Evolutionary conservation across 1,140 invertebrate genomes (phyloP).

Genomic region (Penaeus japonicus): DNA sequence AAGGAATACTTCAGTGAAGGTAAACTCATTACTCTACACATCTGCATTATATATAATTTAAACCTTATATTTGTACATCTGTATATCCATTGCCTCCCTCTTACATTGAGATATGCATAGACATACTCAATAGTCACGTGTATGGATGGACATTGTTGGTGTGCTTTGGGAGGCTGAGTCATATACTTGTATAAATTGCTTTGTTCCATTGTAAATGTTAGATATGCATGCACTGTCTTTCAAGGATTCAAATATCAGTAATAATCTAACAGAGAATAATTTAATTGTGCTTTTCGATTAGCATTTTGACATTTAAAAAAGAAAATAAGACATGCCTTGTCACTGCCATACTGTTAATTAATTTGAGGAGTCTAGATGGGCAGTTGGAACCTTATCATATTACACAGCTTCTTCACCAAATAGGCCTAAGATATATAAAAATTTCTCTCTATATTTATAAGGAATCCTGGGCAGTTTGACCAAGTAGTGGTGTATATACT

Average conservation of each 20-base stretch:
- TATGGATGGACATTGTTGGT: no score
- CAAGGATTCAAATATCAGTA: constrained; percentile 22
- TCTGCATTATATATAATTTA: no score
- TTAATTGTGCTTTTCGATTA: constrained; percentile 17
- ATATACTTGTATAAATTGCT: constrained; percentile 23
- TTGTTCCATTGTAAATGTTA: constrained; percentile 36
- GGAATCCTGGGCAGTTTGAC: constrained; percentile 51
- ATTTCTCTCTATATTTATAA: constrained; percentile 46
- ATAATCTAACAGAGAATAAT: background rate
- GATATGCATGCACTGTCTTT: constrained; percentile 35
- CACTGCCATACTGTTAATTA: constrained; percentile 28
- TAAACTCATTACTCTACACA: no score
- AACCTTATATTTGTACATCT: no score
- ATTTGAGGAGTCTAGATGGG: constrained; percentile 25
- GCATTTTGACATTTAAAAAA: constrained; percentile 11
- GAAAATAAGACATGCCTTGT: constrained; percentile 6
- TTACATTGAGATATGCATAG: no score
- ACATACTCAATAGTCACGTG: no score
- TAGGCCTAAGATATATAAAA: constrained; percentile 14
- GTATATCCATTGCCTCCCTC: no score
- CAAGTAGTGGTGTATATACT: constrained; percentile 46
- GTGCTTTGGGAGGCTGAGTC: background rate
- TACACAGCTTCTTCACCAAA: constrained; percentile 22
- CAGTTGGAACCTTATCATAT: constrained; percentile 17
- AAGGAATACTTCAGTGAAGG: no score